Base-by-base conservation (phyloP, 1,140 invertebrate species). In the Aphelinus atriplicis region DNA sequence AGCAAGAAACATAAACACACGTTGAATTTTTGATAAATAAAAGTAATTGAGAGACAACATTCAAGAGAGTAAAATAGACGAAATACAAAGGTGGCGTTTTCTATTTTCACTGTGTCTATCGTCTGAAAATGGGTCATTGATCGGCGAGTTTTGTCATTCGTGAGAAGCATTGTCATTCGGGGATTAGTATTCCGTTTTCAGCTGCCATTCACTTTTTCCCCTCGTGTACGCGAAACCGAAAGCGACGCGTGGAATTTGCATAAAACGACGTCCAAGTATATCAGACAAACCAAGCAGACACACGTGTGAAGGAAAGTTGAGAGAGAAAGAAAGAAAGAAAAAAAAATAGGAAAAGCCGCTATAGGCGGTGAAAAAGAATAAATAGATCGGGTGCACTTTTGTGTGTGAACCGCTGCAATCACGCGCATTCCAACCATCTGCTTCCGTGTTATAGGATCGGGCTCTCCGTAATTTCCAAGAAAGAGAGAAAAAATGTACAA, bases 191-290 rank as follows among this genome's bases (percentile, higher is more conserved):
- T 70, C 67, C n/a, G 53, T 2, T 6, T 26, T 56, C 2, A 42
- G 48, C 56, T 5, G 45, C 10, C 67, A 3, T 58, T 58, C 66
- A 58, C 66, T 68, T 68, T 68, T 68, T 68, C 66, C 4, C 26
- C n/a, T 50, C 26, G 51, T 2, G 51, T 43, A 9, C 58, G 55
- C 61, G 46, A 76, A 76, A 76, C 71, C 66, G 62, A 70, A 76
- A 76, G 62, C 67, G 56, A 58, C 47, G 57, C 64, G 43, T 7
- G 3, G 7, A 45, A 63, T 71, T 71, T 55, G 53, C 69, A 63
- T 63, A 71, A 71, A 63, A 71, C 60, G 71, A 64, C 46, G 43
- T 66, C 57, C 57, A 73, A 58, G 50, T 42, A 47, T 43, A 43
- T 42, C 63, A 9, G 46, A 43, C 7, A n/a, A 42, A 4, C 64